phyloP scores from a whole-genome alignment of 2,797 vertebrate genomes.

The Myiothlypis coronata region DNA sequence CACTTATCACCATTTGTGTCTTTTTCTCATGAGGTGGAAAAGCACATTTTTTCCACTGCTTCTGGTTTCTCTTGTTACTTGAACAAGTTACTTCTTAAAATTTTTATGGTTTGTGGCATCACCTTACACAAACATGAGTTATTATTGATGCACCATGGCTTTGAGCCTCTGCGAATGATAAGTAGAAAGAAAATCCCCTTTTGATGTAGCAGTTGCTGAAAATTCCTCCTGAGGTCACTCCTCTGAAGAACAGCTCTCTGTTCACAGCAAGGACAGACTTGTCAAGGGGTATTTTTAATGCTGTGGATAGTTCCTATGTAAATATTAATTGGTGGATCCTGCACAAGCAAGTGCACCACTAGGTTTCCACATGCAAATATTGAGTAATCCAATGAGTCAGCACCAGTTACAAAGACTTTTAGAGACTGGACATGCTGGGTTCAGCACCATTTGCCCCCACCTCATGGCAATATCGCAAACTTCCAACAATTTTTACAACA shows the following conservation, averaged over 20 bases:
- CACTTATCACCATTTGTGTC: neutral
- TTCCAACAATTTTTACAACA: neutral
- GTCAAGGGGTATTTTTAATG: neutral
- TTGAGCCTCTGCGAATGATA: neutral
- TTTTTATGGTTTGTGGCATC: neutral
- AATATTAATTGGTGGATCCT: neutral
- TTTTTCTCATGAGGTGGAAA: neutral
- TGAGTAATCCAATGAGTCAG: neutral
- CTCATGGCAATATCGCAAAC: neutral
- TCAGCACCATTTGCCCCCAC: fast-evolving
- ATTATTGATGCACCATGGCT: neutral
- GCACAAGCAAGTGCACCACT: neutral
- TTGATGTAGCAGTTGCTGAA: conserved; percentile 53
- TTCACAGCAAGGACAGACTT: neutral
- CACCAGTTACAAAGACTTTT: neutral
- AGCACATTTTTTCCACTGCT: neutral
- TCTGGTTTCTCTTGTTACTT: neutral
- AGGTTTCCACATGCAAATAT: neutral
- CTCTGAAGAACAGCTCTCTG: neutral
- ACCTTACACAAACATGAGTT: neutral
- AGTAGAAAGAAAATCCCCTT: conserved; percentile 16
- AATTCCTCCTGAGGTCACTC: conserved; percentile 47
- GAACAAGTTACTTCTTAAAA: neutral
- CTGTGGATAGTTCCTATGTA: neutral
- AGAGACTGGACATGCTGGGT: neutral